A percentile compares a stretch with the other conserved stretches of the same genome.
phyloP scores from a whole-genome alignment of 2,113 vertebrate genomes.

The Hemichromis elongatus region DNA sequence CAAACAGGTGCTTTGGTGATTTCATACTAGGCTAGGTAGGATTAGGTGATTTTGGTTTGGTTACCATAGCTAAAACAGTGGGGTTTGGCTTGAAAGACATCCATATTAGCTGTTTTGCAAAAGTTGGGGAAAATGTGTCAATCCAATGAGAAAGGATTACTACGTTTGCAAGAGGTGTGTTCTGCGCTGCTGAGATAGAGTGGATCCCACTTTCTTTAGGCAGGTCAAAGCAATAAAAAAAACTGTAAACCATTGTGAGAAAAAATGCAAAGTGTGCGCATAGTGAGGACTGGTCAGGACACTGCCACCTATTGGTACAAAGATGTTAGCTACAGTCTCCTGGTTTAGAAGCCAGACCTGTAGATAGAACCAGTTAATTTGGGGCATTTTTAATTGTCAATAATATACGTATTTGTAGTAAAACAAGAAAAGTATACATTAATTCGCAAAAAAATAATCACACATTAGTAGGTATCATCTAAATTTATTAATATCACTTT shows the following conservation, averaged over 20 bases:
- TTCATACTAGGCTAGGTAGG: background rate
- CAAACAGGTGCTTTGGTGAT: background rate
- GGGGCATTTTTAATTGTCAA: background rate
- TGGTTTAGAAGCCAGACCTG: background rate
- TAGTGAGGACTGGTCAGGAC: background rate
- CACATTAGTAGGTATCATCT: background rate
- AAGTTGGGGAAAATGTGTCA: background rate
- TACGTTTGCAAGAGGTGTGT: background rate
- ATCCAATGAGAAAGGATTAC: background rate
- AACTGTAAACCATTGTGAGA: background rate
- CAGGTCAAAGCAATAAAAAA: too few species aligned
- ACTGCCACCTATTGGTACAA: background rate
- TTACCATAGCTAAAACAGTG: background rate
- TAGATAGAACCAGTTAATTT: background rate
- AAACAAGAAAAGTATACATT: background rate
- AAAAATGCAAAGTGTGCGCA: background rate
- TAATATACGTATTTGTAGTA: background rate
- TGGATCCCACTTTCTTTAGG: too few species aligned
- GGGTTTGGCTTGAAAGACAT: background rate
- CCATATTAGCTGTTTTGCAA: background rate
- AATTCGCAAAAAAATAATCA: background rate
- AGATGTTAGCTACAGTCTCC: background rate
- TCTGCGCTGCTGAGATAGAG: background rate
- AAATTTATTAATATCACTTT: background rate
- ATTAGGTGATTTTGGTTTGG: background rate